phyloP scores from a whole-genome alignment of 2,888 invertebrate species.

The Drosophila buzzatii region DNA sequence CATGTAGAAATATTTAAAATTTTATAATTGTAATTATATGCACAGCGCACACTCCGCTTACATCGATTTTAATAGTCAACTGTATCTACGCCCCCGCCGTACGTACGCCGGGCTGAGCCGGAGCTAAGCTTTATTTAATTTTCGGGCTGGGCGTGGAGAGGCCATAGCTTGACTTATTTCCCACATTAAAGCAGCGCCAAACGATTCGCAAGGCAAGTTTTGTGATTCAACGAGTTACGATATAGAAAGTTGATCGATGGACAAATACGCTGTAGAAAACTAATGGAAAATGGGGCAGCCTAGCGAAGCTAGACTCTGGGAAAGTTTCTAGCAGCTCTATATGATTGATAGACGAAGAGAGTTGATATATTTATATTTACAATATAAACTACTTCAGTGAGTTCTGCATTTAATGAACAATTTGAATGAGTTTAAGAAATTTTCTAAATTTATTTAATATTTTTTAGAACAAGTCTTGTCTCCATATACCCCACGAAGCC shows the following conservation, averaged over 20 bases:
- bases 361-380: neutral
- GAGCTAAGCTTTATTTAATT: constrained; percentile 44
- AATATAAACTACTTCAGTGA: too few relatives aligned
- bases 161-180: constrained; percentile 60
- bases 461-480: neutral
- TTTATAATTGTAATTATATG: constrained; percentile 69
- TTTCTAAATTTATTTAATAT: neutral
- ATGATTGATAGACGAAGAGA: neutral
- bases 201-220: constrained; percentile 56
- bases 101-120: constrained; percentile 22
- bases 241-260: constrained; percentile 30
- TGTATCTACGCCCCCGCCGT: constrained; percentile 48
- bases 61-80: constrained; percentile 73
- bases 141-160: constrained; percentile 55
- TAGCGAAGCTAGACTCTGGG: neutral
- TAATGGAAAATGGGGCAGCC: neutral
- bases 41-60: constrained; percentile 59
- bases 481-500: constrained; percentile 21
- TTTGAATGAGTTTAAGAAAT: neutral
- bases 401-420: too few relatives aligned
- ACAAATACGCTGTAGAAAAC: constrained; percentile 34
- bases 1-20: constrained; percentile 66
- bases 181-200: constrained; percentile 70
- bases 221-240: constrained; percentile 30
- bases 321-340: neutral